Conservation (phyloP, 2,888 invertebrate genomes). For the Eristalis arbustorum region DNA sequence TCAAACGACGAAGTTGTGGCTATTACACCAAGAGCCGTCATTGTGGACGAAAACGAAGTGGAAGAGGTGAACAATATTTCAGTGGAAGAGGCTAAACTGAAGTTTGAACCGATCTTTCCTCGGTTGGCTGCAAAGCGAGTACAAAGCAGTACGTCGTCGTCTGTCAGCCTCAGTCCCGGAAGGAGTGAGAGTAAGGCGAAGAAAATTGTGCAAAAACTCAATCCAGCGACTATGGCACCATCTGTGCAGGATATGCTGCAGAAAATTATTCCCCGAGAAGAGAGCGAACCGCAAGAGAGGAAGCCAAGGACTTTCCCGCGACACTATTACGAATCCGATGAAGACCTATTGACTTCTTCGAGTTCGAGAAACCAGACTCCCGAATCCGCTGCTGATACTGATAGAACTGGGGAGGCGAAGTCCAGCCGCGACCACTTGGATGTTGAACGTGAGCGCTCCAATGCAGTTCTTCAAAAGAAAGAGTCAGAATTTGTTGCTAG, state of each 20-base stretch:
- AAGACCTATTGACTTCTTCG: background rate
- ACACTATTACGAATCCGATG: conserved; percentile 19
- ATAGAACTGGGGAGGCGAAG: background rate
- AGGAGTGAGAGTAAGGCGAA: conserved; percentile 75
- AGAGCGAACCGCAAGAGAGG: conserved; percentile 59
- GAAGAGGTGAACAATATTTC: conserved; percentile 12
- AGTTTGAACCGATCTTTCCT: conserved; percentile 74
- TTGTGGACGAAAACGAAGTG: conserved; percentile 30
- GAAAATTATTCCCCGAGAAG: conserved; percentile 61
- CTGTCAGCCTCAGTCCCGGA: conserved; percentile 75
- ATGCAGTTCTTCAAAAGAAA: conserved; percentile 38
- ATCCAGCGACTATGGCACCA: conserved; percentile 77
- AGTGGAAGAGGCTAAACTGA: conserved; percentile 33
- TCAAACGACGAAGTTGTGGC: conserved; percentile 77
- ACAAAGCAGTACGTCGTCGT: conserved; percentile 77
- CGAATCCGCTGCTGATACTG: background rate
- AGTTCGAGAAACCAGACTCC: conserved; percentile 36
- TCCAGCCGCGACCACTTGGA: conserved; percentile 13
- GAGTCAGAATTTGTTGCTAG: background rate
- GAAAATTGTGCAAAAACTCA: conserved; percentile 75
- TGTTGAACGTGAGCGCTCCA: conserved; percentile 27
- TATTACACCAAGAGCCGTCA: conserved; percentile 73
- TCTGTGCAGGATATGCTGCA: conserved; percentile 78
- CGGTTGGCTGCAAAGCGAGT: conserved; percentile 73
- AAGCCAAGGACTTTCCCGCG: conserved; percentile 48